phyloP scores from a whole-genome alignment of 37 sponge, comb jelly and placozoan genomes.

The Ianthella basta region DNA sequence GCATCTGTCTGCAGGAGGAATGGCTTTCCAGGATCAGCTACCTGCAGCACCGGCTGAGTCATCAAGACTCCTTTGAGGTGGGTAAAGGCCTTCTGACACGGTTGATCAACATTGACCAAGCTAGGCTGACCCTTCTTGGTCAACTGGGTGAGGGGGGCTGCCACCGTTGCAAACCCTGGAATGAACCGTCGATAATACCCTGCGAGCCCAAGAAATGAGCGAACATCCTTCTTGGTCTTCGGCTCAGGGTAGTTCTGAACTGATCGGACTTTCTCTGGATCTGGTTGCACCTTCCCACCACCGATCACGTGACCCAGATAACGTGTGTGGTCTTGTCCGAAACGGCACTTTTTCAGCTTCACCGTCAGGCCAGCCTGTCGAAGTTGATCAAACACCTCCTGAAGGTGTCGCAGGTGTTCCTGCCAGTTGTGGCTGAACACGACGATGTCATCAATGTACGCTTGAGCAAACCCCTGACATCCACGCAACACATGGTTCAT shows the following conservation, averaged over 20 bases:
- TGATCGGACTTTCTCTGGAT: conserved; percentile 35
- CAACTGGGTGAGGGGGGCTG: conserved; percentile 32
- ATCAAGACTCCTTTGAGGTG: neutral
- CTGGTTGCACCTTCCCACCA: conserved; percentile 30
- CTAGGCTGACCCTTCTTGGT: conserved; percentile 31
- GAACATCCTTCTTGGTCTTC: conserved; percentile 40
- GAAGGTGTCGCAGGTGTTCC: conserved; percentile 45
- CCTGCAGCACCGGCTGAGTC: conserved; percentile 44
- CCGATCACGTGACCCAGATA: conserved; percentile 50
- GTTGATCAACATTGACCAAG: neutral
- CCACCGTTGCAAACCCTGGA: conserved; percentile 30
- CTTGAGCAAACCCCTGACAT: conserved; percentile 1
- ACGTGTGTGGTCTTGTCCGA: neutral
- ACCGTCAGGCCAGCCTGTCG: conserved; percentile 27
- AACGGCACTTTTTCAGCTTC: conserved; percentile 22
- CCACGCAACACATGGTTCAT: conserved; percentile 33
- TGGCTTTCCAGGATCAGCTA: conserved; percentile 31
- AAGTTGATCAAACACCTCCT: conserved; percentile 21
- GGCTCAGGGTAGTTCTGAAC: conserved; percentile 20
- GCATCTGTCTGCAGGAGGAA: conserved; percentile 61
- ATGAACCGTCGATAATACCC: conserved; percentile 44
- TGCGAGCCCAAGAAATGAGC: conserved; percentile 38
- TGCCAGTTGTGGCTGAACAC: conserved; percentile 34
- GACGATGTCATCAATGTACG: conserved; percentile 50
- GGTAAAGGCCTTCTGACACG: conserved; percentile 17